Percentiles rank a stretch among this genome's conserved stretches.
Evolutionary conservation across 2,888 invertebrate species (phyloP).

Genomic region (Zygogramma bicolorata): DNA sequence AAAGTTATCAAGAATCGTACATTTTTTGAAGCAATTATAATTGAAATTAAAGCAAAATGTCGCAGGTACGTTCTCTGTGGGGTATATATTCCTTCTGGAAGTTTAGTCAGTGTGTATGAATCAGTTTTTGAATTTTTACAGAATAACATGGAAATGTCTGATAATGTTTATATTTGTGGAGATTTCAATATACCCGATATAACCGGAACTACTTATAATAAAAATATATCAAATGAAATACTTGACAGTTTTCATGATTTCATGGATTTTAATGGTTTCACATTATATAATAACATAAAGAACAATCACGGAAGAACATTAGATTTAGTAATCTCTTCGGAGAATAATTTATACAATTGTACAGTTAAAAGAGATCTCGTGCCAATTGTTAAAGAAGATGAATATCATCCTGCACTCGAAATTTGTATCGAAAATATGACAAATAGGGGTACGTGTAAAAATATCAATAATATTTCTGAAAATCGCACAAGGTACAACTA

Average conservation of each 20-base stretch:
- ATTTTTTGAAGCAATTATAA: background rate
- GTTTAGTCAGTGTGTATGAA: background rate
- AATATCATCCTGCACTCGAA: background rate
- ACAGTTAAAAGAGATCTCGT: background rate
- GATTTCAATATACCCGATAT: background rate
- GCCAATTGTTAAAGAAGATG: background rate
- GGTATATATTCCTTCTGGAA: background rate
- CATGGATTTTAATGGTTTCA: constrained; percentile 2
- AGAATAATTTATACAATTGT: background rate
- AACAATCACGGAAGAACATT: background rate
- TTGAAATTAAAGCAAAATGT: background rate
- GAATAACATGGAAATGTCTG: background rate
- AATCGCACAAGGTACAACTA: constrained; percentile 7
- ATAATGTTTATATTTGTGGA: background rate
- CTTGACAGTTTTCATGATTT: background rate
- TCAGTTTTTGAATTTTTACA: constrained; percentile 1
- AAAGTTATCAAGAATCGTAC: background rate
- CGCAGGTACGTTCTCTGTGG: background rate
- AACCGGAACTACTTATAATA: background rate
- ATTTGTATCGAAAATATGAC: background rate
- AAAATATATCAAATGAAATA: background rate
- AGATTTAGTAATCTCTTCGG: background rate
- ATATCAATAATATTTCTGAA: background rate
- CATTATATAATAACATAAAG: background rate
- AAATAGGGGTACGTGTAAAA: background rate